Base-by-base conservation (phyloP, 2,797 vertebrate genomes). In the Muscicapa comitata region DNA sequence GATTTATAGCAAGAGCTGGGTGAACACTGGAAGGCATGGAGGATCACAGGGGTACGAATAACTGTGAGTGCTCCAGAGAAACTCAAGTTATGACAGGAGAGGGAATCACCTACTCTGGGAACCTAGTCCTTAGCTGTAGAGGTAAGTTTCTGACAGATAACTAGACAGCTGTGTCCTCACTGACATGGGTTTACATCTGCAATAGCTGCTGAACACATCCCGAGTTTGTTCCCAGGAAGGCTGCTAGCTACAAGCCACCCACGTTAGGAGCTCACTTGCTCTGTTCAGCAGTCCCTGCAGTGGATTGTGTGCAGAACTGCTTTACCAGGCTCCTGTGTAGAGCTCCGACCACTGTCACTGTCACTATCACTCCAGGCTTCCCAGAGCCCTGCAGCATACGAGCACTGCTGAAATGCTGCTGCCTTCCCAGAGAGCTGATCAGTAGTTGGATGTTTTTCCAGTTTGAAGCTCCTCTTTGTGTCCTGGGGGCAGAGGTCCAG, bases 191-290 rank as follows among this genome's bases (percentile, higher is more conserved):
- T 80, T 74, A 2, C 12, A 31, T 40, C 54, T 90, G 54, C 79
- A 29, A 28, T 1, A 70, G 66, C 66, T 86, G 33, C 15, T 86
- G 17, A 79, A 71, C 40, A 25, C 21, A 45, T 21, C 58, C 88
- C 35, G 38, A 78, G 43, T 38, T 61, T 57, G 43, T 33, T 51
- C 47, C 63, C 48, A 73, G 66, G 37, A 68, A 37, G 35, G 66
- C 71, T 93, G 70, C 55, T 79, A 63, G 50, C 51, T 48, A 23
- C 29, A 55, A 33, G 75, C 43, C 7, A 47, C 54, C 13, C 1
- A 1, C 2, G 1, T 9, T 26, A 31, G 62, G 47, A 58, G 25
- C 47, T 71, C 42, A 3, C 38, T 28, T 0, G 0, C 66, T 54
- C 31, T 28, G 25, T 35, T 38, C 77, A 72, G 78, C 55, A 55